Percentiles rank a stretch among this genome's conserved stretches.
Conservation (phyloP, 2,888 invertebrate species). For the Reticulitermes lucifugus region DNA sequence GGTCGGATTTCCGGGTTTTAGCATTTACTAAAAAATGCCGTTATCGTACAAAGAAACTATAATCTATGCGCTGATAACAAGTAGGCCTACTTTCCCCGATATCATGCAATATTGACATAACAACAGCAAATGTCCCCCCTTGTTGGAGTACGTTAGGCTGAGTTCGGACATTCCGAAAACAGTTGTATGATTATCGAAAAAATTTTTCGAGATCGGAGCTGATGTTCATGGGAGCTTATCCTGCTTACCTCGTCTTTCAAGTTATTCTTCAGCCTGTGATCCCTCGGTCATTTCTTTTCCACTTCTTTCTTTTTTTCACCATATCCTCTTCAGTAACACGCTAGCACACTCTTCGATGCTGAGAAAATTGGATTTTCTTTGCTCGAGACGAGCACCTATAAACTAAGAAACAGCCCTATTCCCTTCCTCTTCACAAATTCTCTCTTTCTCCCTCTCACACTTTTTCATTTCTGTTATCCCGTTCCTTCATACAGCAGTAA, state of each 20-base stretch:
- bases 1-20: too few species aligned
- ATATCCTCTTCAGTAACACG: neutral
- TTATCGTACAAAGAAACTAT: too few species aligned
- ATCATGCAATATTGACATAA: too few species aligned
- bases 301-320: neutral
- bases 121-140: too few species aligned
- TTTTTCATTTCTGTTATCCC: neutral
- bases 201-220: neutral
- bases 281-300: neutral
- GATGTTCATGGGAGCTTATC: neutral
- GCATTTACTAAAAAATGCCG: too few species aligned
- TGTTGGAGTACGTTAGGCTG: too few species aligned
- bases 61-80: too few species aligned
- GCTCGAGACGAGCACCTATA: neutral
- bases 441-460: neutral
- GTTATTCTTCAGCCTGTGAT: neutral
- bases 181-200: neutral
- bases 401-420: constrained; percentile 6
- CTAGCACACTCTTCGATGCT: neutral
- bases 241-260: neutral
- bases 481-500: neutral
- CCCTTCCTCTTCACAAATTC: neutral
- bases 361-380: constrained; percentile 16
- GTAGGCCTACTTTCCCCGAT: too few species aligned
- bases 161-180: neutral